Evolutionary conservation across 2,888 invertebrate species (phyloP).

Genomic region (Xylophagus ater): DNA sequence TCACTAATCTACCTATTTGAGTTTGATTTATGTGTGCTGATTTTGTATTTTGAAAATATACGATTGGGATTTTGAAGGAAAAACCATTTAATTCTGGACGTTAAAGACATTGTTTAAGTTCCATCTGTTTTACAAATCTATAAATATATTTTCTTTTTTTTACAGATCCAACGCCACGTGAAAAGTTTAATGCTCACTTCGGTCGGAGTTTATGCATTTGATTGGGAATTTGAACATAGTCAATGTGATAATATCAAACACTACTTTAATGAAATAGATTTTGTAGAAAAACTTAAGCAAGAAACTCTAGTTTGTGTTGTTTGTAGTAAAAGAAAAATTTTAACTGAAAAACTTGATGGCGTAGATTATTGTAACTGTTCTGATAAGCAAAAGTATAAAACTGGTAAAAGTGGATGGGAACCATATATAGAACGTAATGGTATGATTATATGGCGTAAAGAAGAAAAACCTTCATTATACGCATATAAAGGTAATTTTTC

Average conservation of each 20-base stretch:
- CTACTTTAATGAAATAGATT: slow-evolving; percentile 48
- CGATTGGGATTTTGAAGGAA: neutral
- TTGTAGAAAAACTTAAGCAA: slow-evolving; percentile 42
- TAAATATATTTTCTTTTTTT: neutral
- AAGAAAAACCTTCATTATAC: slow-evolving; percentile 57
- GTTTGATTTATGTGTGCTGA: neutral
- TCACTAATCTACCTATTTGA: neutral
- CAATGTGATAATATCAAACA: slow-evolving; percentile 44
- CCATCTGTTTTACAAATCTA: neutral
- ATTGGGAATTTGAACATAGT: slow-evolving; percentile 52
- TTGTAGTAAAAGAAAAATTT: slow-evolving; percentile 39
- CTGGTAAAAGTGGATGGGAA: slow-evolving; percentile 47
- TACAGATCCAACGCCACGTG: slow-evolving; percentile 37
- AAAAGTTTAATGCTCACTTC: slow-evolving; percentile 47
- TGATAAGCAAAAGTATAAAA: slow-evolving; percentile 22
- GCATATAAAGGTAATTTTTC: slow-evolving; percentile 57
- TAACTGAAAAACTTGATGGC: slow-evolving; percentile 35
- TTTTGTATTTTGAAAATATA: neutral
- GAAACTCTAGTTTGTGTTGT: slow-evolving; percentile 44
- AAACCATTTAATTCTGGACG: no score
- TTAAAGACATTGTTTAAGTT: no score
- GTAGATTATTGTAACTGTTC: slow-evolving; percentile 43
- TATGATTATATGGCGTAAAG: slow-evolving; percentile 69
- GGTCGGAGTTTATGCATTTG: slow-evolving; percentile 44
- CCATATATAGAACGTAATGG: slow-evolving; percentile 71